phyloP scores from a whole-genome alignment of 2,797 vertebrate species.

The Nothura maculosa region DNA sequence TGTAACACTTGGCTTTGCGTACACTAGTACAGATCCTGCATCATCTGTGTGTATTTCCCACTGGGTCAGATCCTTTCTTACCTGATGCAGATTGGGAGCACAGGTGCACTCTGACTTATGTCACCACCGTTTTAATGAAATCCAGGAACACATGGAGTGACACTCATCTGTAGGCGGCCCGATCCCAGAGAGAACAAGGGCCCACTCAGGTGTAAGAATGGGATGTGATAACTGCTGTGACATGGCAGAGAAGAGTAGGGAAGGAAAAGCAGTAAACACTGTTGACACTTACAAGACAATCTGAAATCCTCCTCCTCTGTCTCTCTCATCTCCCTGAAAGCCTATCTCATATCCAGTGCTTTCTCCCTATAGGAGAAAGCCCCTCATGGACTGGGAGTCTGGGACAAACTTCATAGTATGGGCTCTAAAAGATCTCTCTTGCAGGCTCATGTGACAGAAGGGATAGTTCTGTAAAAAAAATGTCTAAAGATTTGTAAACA shows the following conservation, averaged over 20 bases:
- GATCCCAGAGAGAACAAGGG: not conserved
- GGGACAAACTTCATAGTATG: not conserved
- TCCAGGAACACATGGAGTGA: not conserved
- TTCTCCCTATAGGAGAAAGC: not conserved
- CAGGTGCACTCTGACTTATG: not conserved
- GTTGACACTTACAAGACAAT: not conserved
- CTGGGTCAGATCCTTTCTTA: not conserved
- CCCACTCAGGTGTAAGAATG: rapidly evolving
- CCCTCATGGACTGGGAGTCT: not conserved
- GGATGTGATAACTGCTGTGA: not conserved
- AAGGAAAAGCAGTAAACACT: not conserved
- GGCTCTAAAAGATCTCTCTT: not conserved
- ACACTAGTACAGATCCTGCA: not conserved
- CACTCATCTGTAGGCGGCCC: rapidly evolving
- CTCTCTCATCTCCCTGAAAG: not conserved
- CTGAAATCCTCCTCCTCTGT: not conserved
- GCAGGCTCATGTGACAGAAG: not conserved
- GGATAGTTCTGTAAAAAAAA: not conserved
- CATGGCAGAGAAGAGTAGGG: rapidly evolving
- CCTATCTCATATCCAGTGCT: not conserved
- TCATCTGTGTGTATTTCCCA: not conserved
- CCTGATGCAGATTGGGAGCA: not conserved
- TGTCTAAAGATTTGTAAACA: not conserved
- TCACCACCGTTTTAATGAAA: rapidly evolving
- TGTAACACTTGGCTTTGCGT: not conserved